Base-by-base conservation (phyloP, 2,797 vertebrate species). In the Morelia viridis region DNA sequence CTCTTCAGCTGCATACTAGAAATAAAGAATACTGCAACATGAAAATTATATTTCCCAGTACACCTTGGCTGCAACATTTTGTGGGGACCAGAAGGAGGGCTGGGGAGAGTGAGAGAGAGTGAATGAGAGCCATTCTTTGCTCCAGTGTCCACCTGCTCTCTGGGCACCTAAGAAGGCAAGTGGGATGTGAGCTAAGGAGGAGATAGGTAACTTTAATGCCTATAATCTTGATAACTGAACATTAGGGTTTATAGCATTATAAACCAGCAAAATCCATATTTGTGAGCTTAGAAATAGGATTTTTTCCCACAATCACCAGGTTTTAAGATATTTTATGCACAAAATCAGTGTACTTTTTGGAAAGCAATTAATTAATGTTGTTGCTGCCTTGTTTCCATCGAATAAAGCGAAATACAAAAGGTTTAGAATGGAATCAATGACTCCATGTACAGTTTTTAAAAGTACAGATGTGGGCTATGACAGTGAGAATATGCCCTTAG, bases 231-330 rank as follows among this genome's bases (percentile, higher is more conserved):
- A 41, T 22, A 46, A 80, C 10, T 80, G 35, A 80, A 80, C 71
- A 80, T 46, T 80, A 46, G 35, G 35, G 35, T 35, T 35, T 35
- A 35, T 35, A 80, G 22, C 35, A 57, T 85, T 57, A 87, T 87
- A 41, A 61, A 41, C 19, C 31, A 62, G 7, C 53, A 7, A 57
- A 86, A 86, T 19, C 9, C n/a, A 9, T n/a, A 68, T 68, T n/a
- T 68, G 5, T 64, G 62, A 10, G 84, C 7, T 85, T 15, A 85
- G 56, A 58, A 85, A 58, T 85, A 26, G 53, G 15, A 85, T 19
- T 1, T 15, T 3, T 22, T 0, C 2, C 53, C 17, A 31, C 5
- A 2, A 31, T 15, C 7, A 0, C 56, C n/a, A 86, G n/a, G 17
- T 86, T 86, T 86, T 53, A 58, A 56, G 83, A 28, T 15, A 57